A percentile compares a stretch with the other conserved stretches of the same genome.
phyloP scores from a whole-genome alignment of 1,140 invertebrate genomes.

The Bathynomus jamesi region DNA sequence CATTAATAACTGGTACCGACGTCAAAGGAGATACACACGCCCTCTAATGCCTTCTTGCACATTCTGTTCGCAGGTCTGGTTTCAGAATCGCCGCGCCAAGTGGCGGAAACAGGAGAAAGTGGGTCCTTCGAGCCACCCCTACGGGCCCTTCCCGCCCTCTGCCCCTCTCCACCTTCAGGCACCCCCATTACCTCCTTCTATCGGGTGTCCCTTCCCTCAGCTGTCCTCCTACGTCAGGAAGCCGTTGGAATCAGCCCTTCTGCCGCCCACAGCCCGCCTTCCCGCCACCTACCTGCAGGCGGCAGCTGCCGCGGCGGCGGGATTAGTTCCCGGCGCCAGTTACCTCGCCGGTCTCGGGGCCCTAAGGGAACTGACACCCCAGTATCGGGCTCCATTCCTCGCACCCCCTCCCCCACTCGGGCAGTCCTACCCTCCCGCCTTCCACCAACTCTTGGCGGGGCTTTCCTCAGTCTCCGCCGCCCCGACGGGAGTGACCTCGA shows the following conservation, averaged over 20 bases:
- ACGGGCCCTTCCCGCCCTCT: constrained; percentile 32
- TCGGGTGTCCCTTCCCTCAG: constrained; percentile 23
- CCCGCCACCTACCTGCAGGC: constrained; percentile 23
- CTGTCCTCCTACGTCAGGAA: constrained; percentile 7
- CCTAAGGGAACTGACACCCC: constrained; percentile 19
- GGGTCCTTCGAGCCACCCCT: constrained; percentile 44
- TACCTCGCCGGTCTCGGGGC: constrained; percentile 29
- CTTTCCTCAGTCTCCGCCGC: background rate
- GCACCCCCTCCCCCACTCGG: constrained; percentile 11
- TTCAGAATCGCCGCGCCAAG: constrained; percentile 85
- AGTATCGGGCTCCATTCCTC: constrained; percentile 25
- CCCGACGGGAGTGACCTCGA: background rate
- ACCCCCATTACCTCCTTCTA: constrained; percentile 29
- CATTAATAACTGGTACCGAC: too few relatives aligned
- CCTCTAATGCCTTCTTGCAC: too few relatives aligned
- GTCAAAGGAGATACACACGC: too few relatives aligned
- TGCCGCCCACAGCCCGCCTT: constrained; percentile 13
- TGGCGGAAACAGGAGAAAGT: constrained; percentile 86
- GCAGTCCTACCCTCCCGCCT: background rate
- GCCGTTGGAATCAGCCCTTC: constrained; percentile 16
- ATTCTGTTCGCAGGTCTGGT: constrained; percentile 78
- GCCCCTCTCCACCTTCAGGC: constrained; percentile 29
- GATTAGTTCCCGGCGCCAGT: constrained; percentile 26
- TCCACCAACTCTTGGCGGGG: background rate
- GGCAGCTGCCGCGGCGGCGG: constrained; percentile 12